These are phyloP conservation scores for Orientallactaga bullata DNA, from an alignment of 2,113 vertebrate species.

Conservation along the genomic window DNA sequence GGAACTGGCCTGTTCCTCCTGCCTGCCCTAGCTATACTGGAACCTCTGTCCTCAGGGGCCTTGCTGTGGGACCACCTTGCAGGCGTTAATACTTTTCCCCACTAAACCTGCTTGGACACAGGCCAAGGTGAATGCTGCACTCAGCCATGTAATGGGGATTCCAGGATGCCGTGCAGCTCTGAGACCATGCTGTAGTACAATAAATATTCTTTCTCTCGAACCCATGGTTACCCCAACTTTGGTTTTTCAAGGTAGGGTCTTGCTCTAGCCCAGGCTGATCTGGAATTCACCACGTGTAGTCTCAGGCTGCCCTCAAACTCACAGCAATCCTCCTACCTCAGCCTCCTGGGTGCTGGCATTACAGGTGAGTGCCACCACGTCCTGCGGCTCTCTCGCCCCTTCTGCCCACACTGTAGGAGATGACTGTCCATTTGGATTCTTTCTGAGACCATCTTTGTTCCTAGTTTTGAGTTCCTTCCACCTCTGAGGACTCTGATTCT, in stretches of 20 bases:
- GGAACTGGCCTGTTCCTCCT: slow-evolving; percentile 4
- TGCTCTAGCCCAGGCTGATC: no score
- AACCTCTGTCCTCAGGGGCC: slow-evolving; percentile 67
- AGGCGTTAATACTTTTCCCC: slow-evolving; percentile 79
- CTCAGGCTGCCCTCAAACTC: no score
- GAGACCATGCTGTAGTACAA: neutral
- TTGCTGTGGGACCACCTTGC: slow-evolving; percentile 78
- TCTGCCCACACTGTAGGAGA: neutral
- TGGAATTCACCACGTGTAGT: no score
- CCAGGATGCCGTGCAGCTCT: neutral
- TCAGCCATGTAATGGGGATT: slow-evolving; percentile 60
- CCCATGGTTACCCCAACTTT: neutral
- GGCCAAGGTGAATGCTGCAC: slow-evolving; percentile 41
- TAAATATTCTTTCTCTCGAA: neutral
- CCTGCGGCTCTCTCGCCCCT: neutral
- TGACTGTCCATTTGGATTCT: neutral
- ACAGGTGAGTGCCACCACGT: no score
- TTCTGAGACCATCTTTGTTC: neutral
- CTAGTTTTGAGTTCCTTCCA: neutral
- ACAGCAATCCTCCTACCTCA: no score
- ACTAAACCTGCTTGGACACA: slow-evolving; percentile 72
- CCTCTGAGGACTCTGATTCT: neutral
- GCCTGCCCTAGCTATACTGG: slow-evolving; percentile 44
- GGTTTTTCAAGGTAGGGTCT: no score
- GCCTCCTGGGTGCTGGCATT: no score